Base-by-base conservation (phyloP, 2,797 vertebrate species). In the Acanthornis magna region DNA sequence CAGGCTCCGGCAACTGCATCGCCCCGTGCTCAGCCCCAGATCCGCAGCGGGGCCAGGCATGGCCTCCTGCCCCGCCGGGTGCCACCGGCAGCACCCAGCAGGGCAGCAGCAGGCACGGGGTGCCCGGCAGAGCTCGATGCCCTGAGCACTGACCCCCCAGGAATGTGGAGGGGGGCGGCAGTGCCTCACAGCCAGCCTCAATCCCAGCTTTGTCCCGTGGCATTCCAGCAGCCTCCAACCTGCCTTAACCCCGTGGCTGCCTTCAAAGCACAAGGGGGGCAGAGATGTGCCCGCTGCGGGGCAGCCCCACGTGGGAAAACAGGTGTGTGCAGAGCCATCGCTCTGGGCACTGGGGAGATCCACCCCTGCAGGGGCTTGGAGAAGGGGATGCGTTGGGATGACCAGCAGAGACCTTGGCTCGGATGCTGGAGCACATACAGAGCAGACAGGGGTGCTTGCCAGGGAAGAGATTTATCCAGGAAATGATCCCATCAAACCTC, bases 141-240 rank as follows among this genome's bases (percentile, higher is more conserved):
- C 93, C 96, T 76, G 83, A 92, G 93, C 94, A 72, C 81, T 98
- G 98, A 98, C 98, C 93, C 97, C 95, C 96, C 88, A 97, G 97
- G 98, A 98, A 98, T 98, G 97, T 38, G 67, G 65, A 97, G 97
- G 97, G 96, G 88, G 97, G 98, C 58, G 97, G 98, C 95, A 51
- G 57, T 25, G 94, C 93, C 45, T 75, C 47, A 14, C 26, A 43
- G 84, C 63, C 36, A 15, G 95, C 55, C 61, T 98, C 97, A 98
- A 98, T 98, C 89, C 94, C 81, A 86, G 96, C 98, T 98, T 98
- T 98, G 98, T 98, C 91, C 36, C 1, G 91, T 50, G 36, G 92
- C 97, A 98, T 98, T 98, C 96, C 95, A 73, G 91, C 90, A 11
- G 91, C 91, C 93, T 96, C 96, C 92, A 74, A 94, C 89, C 96